These are phyloP conservation scores for Calliphora vomitoria DNA, from an alignment of 2,888 invertebrate species.

Conservation along the genomic window DNA sequence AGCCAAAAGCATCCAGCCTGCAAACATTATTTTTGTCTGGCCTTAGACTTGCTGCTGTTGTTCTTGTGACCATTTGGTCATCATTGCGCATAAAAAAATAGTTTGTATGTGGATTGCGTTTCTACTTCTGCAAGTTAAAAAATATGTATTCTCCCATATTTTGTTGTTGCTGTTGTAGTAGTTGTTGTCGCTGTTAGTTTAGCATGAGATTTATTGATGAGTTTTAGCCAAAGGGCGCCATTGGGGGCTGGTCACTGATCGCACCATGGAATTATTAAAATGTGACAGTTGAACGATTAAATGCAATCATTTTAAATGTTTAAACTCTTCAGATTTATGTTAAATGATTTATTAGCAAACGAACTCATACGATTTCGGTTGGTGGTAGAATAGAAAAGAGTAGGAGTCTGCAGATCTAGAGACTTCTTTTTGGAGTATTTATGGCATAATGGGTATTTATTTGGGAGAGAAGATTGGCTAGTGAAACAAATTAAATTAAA, in stretches of 20 bases:
- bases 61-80: conserved; percentile 65
- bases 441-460: conserved; percentile 22
- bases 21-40: conserved; percentile 54
- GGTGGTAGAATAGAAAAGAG: conserved; percentile 6
- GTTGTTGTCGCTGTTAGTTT: conserved; percentile 68
- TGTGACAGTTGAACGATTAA: conserved; percentile 83
- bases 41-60: conserved; percentile 53
- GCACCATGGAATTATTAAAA: conserved; percentile 83
- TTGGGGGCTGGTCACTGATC: conserved; percentile 81
- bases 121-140: conserved; percentile 49
- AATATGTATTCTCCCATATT: conserved; percentile 42
- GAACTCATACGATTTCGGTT: background rate
- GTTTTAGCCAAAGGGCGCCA: conserved; percentile 81
- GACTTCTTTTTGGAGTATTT: background rate
- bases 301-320: conserved; percentile 80
- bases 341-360: conserved; percentile 75
- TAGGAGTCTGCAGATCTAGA: conserved; percentile 13
- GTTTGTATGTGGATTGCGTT: conserved; percentile 55
- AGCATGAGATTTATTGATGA: conserved; percentile 81
- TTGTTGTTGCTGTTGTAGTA: conserved; percentile 45
- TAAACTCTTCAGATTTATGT: conserved; percentile 73
- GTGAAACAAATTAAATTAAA: background rate
- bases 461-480: background rate
- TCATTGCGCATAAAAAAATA: conserved; percentile 63
- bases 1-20: conserved; percentile 64